phyloP scores from a whole-genome alignment of 1,140 invertebrate species.

The Oryzaephilus surinamensis region DNA sequence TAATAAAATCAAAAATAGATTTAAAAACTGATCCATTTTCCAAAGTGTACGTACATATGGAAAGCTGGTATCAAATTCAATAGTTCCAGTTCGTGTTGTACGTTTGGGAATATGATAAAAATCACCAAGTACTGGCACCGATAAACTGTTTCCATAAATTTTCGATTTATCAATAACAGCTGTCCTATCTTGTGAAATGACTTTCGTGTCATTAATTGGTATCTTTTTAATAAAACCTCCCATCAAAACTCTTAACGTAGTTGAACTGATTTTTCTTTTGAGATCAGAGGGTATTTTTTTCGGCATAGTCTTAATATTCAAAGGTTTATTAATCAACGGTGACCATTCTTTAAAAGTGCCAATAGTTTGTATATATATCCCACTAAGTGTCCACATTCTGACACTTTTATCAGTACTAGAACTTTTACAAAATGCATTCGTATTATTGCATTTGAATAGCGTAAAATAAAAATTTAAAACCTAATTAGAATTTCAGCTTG shows the following conservation, averaged over 20 bases:
- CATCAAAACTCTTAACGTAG: conserved; percentile 53
- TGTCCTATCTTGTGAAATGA: conserved; percentile 23
- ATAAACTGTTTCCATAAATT: conserved; percentile 32
- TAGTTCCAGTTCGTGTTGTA: conserved; percentile 23
- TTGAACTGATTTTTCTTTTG: conserved; percentile 50
- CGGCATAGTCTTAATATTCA: conserved; percentile 21
- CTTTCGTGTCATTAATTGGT: conserved; percentile 27
- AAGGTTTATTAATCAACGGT: conserved; percentile 31
- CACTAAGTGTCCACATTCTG: conserved; percentile 55
- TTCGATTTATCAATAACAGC: conserved; percentile 22
- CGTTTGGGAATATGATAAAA: conserved; percentile 27
- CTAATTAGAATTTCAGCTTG: conserved; percentile 47
- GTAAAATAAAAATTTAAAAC: conserved; percentile 31
- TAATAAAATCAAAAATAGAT: conserved; percentile 10
- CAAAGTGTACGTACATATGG: conserved; percentile 24
- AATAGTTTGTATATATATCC: conserved; percentile 56
- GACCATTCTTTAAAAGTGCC: conserved; percentile 53
- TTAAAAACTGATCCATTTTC: background rate
- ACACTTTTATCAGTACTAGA: conserved; percentile 61
- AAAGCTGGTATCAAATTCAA: conserved; percentile 31
- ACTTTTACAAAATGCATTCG: conserved; percentile 32
- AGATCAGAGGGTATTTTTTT: conserved; percentile 53
- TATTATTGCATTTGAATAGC: background rate
- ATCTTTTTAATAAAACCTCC: conserved; percentile 4
- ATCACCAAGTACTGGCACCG: conserved; percentile 29